Conservation (phyloP, 2,888 invertebrate genomes). For the Mythimna ferrago region DNA sequence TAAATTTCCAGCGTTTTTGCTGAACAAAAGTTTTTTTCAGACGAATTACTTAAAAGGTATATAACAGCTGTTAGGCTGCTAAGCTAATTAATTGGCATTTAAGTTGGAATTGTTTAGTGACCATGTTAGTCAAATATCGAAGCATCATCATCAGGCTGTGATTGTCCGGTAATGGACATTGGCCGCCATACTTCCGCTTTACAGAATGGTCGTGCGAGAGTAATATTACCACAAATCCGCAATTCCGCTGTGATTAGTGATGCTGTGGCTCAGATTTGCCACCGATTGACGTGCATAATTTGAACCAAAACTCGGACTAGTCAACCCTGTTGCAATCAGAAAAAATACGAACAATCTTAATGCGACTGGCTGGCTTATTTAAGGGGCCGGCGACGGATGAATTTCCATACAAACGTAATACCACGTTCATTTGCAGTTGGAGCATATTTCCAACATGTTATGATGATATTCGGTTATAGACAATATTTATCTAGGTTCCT, state of each 20-base stretch:
- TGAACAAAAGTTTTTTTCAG: conserved; percentile 52
- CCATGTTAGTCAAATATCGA: conserved; percentile 19
- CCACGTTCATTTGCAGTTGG: too few species aligned
- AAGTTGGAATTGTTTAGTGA: conserved; percentile 1
- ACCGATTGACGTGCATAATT: conserved; percentile 6
- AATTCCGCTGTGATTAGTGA: conserved; percentile 4
- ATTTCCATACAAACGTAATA: too few species aligned
- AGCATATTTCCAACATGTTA: too few species aligned
- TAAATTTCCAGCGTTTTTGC: conserved; percentile 30
- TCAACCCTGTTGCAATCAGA: background rate
- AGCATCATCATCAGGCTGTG: background rate
- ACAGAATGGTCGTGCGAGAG: background rate
- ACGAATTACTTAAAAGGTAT: conserved; percentile 41
- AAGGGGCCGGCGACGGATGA: too few species aligned
- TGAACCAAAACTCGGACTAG: background rate
- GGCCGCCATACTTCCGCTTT: conserved; percentile 18
- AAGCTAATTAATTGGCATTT: conserved; percentile 34
- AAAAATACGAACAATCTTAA: background rate
- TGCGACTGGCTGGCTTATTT: too few species aligned
- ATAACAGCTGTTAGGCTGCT: conserved; percentile 34
- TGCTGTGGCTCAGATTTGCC: conserved; percentile 13
- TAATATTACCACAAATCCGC: conserved; percentile 37
- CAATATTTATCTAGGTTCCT: too few species aligned
- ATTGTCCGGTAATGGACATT: conserved; percentile 23
- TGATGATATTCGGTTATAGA: too few species aligned